Conservation (phyloP, 2,797 vertebrate species). For the Luscinia luscinia region DNA sequence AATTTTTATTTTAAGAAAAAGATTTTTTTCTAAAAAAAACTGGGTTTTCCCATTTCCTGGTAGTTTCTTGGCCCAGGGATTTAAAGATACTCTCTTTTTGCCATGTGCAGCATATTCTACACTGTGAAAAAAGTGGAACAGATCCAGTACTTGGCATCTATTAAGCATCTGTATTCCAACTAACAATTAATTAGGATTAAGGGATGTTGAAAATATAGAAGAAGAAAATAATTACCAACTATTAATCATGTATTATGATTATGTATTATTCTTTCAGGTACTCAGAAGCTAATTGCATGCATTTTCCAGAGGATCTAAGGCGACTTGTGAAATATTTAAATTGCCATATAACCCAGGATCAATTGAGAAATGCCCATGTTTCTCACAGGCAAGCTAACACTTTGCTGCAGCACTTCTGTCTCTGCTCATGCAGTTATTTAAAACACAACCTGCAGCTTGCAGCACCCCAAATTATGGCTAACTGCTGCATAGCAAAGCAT, state of each 20-base stretch:
- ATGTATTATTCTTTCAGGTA: constrained; percentile 18
- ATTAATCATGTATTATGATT: constrained; percentile 30
- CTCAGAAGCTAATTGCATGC: constrained; percentile 37
- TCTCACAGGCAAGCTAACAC: not conserved
- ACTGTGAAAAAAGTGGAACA: constrained; percentile 16
- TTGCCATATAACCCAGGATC: not conserved
- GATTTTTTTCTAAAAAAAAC: too few species aligned
- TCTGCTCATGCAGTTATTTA: not conserved
- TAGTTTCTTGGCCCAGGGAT: not conserved
- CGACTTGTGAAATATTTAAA: constrained; percentile 28
- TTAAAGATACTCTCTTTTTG: not conserved
- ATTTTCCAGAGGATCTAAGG: constrained; percentile 21
- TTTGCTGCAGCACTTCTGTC: not conserved
- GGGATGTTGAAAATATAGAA: constrained; percentile 17
- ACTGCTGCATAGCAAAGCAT: not conserved
- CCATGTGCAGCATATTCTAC: not conserved
- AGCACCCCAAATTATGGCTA: not conserved
- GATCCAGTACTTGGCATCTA: constrained; percentile 45
- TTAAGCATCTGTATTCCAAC: constrained; percentile 38
- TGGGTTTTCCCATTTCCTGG: not conserved
- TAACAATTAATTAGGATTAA: constrained; percentile 62
- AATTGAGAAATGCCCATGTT: constrained; percentile 1
- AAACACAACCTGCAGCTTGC: not conserved
- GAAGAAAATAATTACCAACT: constrained; percentile 46
- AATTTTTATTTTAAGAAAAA: too few species aligned